Base-by-base conservation (phyloP, 1,140 invertebrate species). In the Papilio dardanus region DNA sequence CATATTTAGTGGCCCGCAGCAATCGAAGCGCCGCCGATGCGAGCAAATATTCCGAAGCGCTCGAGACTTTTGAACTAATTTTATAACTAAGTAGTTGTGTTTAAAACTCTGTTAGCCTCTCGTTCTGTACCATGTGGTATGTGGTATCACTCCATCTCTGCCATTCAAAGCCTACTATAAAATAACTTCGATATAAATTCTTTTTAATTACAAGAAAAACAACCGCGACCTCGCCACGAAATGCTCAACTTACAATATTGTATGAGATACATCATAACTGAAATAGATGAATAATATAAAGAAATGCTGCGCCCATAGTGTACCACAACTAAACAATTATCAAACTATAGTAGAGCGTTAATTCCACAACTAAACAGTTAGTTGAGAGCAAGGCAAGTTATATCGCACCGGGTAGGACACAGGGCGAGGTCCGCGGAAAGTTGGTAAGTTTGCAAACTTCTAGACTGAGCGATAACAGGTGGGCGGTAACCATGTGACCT, bases 11-110 rank as follows among this genome's bases (percentile, higher is more conserved):
- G 50, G 50, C 50, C 50, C 46, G 19, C 10, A 54, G 8, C 24
- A 54, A 54, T 54, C 50, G 50, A 54, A 54, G 50, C 50, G 19
- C 21, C 5, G 50, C 50, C 50, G 21, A 54, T 54, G 24, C 50
- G 21, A 54, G 50, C 19, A 28, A 54, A 54, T 54, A 54, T 54
- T 54, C 50, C 8, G 50, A 24, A 28, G 50, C 50, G 50, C 21
- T 54, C 21, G 50, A 54, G 50, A 24, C 19, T 24, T 54, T 54
- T 28, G 50, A 54, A 54, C 50, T 54, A 54, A 54, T 54, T 54
- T 54, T 54, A 54, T 54, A 54, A 54, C 50, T 24, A 54, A 54
- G 19, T 54, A 54, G 50, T 24, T 54, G 50, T 54, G 50, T 54
- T 54, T 54, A 54, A 24, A 54, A 24, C 21, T 54, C 7, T 3